Base-by-base conservation (phyloP, 2,888 invertebrate genomes). In the Tetramorium bicarinatum region DNA sequence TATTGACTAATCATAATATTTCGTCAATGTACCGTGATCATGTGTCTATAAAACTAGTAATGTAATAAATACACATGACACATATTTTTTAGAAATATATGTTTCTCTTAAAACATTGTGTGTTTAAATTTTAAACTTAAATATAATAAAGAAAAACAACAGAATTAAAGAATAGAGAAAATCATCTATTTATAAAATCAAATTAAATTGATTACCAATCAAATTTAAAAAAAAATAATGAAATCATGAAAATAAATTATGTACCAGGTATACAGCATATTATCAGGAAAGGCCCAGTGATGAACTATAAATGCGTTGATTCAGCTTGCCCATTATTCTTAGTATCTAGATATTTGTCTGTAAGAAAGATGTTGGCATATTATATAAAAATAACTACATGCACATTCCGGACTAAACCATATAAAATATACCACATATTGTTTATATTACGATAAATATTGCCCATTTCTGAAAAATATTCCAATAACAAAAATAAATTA, bases 251-350 rank as follows among this genome's bases (percentile, higher is more conserved):
- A 93, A 92, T 93, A 94, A 94, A 94, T 93, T 93, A 93, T 93
- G 86, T 95, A 95, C 94, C 94, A 91, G 93, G 88, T 92, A 91
- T 92, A 94, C 93, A 94, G 94, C 94, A 90, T 89, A 93, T 92
- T 93, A 93, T 93, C 93, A 92, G 93, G 90, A 90, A 91, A 91
- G 91, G 92, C 93, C 94, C 93, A 92, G 88, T 92, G 94, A 90
- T 93, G 93, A 92, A 93, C 93, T 94, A 95, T 93, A 95, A 95
- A 94, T 91, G 93, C 92, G 94, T 95, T 92, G 95, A 94, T 94
- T 94, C 95, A 90, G 94, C 94, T 93, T 94, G 93, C 90, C 94
- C 94, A 91, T 94, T 95, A 93, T 94, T 93, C 93, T 94, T 95
- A 95, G 94, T 92, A 91, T 94, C 93, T 94, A 95, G 92, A 94